Percentiles rank a stretch among this genome's conserved stretches.
Evolutionary conservation across 2,113 vertebrate genomes (phyloP).

Genomic region (Halcyon senegalensis): DNA sequence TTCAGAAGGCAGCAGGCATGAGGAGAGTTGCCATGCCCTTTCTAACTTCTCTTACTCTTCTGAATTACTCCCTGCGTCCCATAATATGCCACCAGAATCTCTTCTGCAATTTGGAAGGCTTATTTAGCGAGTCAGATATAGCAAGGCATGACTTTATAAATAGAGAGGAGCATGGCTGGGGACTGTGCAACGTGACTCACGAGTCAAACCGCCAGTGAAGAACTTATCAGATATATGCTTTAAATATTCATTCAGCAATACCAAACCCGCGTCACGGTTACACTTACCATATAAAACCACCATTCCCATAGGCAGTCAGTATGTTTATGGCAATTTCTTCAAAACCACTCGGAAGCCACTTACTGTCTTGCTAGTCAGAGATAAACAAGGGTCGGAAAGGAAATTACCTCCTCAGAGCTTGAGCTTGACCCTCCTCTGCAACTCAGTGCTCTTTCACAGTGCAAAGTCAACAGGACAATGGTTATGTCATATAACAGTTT

Average conservation of each 20-base stretch:
- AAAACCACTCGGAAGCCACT: background rate
- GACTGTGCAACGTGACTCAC: conserved; percentile 66
- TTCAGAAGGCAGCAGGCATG: background rate
- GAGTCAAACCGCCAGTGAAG: conserved; percentile 26
- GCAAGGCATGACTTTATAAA: conserved; percentile 74
- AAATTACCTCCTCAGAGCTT: background rate
- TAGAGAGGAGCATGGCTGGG: conserved; percentile 65
- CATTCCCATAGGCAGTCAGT: background rate
- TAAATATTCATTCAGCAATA: conserved; percentile 46
- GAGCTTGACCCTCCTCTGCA: background rate
- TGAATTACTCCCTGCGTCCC: background rate
- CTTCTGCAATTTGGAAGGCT: conserved; percentile 43
- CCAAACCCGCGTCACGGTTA: background rate
- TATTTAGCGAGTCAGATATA: conserved; percentile 61
- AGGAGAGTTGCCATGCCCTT: rapidly evolving
- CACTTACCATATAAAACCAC: background rate
- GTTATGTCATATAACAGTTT: background rate
- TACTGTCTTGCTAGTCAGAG: background rate
- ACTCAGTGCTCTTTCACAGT: background rate
- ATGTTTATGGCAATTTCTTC: background rate
- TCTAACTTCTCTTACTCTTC: background rate
- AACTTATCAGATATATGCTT: conserved; percentile 51
- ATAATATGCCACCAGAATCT: background rate
- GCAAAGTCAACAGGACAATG: rapidly evolving
- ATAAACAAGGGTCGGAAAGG: background rate